Base-by-base conservation (phyloP, 2,797 vertebrate genomes). In the Taenioides sp. region DNA sequence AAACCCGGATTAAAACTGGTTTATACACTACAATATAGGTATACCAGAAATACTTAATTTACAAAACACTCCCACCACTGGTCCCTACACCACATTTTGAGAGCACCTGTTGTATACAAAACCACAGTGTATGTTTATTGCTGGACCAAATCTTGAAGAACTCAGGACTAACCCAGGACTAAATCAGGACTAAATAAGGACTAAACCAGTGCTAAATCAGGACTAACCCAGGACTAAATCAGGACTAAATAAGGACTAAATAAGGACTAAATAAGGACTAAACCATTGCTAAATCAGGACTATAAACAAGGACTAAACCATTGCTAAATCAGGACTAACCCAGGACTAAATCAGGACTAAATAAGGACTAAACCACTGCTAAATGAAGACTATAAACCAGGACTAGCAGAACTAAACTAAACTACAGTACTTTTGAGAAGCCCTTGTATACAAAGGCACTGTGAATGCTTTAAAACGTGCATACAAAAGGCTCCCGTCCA, bases 401-500 rank as follows among this genome's bases (percentile, higher is more conserved):
- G 47, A 17, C 47, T 17, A 50, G 6, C 49, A 50, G 16, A 20
- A 50, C 17, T 50, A 20, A 20, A 50, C 49, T 50, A 50, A 20
- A 50, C 23, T 6, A 6, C 59, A 10, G 27, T 27, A 31, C 28
- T 61, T 17, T 60, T 61, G 59, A 61, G 17, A 31, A 31, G 2
- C 59, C 6, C 27, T 79, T 80, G 81, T 55, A 43, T 77, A 70
- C 81, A 67, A 74, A 3, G 25, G 66, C 58, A 28, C 74, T 74
- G 78, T 80, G 81, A 75, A 75, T 76, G 66, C 80, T 72, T 83
- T 77, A 77, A 82, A 87, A 86, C 69, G 77, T 10, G 79, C 50
- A 87, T 83, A 92, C 83, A 92, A 89, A 89, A 77, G 71, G 80
- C 81, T 82, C 82, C 84, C 80, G 73, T 76, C 83, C 43, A 47